Evolutionary conservation across 2,797 vertebrate genomes (phyloP).

Genomic region (Hippopotamyrus pictus): DNA sequence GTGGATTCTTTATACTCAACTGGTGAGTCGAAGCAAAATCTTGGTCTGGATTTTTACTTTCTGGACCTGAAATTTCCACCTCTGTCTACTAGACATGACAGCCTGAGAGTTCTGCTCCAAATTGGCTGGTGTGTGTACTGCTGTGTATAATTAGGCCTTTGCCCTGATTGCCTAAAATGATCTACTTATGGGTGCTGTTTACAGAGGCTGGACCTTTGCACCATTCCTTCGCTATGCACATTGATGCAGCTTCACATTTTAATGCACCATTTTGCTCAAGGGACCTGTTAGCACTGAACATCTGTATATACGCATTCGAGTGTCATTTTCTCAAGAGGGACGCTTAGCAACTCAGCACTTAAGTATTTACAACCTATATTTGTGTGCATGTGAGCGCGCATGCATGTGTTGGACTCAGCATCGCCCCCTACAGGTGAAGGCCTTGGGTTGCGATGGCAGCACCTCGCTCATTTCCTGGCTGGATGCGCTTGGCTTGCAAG

Average conservation of each 20-base stretch:
- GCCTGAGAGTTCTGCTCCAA: background rate
- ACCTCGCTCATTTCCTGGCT: slow-evolving; percentile 84
- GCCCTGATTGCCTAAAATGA: slow-evolving; percentile 30
- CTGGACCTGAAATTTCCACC: background rate
- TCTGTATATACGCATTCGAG: background rate
- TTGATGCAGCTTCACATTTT: background rate
- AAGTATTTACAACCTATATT: background rate
- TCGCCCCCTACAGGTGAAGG: slow-evolving; percentile 29
- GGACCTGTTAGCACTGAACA: background rate
- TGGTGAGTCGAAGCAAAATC: background rate
- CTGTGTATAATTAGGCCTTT: background rate
- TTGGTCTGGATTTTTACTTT: background rate
- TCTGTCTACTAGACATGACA: background rate
- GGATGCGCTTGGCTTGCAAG: slow-evolving; percentile 83
- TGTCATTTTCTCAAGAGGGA: background rate
- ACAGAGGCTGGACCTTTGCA: background rate
- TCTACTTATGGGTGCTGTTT: background rate
- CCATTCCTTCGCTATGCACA: background rate
- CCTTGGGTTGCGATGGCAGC: slow-evolving; percentile 78
- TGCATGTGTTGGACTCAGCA: background rate
- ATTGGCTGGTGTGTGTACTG: background rate
- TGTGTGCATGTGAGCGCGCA: background rate
- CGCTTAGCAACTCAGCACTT: background rate
- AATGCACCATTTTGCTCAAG: background rate
- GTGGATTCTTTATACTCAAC: background rate